phyloP scores from a whole-genome alignment of 2,888 invertebrate species.

The Drosophila maculinotata region DNA sequence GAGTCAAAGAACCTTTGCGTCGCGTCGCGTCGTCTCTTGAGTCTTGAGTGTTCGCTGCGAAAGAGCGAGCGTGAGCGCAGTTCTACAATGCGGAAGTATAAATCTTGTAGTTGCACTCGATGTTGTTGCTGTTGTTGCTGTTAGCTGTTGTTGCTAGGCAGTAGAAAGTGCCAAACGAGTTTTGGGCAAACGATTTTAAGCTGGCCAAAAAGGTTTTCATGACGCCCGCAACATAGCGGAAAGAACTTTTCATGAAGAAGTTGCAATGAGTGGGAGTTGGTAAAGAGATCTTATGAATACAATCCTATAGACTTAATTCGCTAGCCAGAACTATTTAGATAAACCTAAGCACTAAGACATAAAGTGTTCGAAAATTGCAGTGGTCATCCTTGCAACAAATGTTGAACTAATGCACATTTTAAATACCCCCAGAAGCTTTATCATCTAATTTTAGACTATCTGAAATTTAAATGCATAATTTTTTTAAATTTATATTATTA shows the following conservation, averaged over 20 bases:
- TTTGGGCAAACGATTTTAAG: constrained; percentile 40
- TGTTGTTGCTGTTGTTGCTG: constrained; percentile 39
- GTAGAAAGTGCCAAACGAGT: constrained; percentile 65
- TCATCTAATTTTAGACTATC: too few relatives aligned
- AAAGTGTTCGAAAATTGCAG: too few relatives aligned
- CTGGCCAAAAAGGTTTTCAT: constrained; percentile 2
- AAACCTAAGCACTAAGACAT: too few relatives aligned
- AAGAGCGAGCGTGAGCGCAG: constrained; percentile 20
- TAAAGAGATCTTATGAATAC: neutral
- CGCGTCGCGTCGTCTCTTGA: too few relatives aligned
- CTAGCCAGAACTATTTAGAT: too few relatives aligned
- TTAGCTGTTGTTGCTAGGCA: constrained; percentile 40
- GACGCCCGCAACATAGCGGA: constrained; percentile 58
- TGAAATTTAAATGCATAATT: too few relatives aligned
- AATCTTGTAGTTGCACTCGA: constrained; percentile 51
- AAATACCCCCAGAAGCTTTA: too few relatives aligned
- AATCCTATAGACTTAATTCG: too few relatives aligned
- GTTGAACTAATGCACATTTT: too few relatives aligned
- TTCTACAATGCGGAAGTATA: constrained; percentile 72
- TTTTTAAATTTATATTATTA: too few relatives aligned
- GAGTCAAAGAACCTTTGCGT: constrained; percentile 58
- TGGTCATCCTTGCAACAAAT: too few relatives aligned
- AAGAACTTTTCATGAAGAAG: constrained; percentile 18
- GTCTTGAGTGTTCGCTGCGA: constrained; percentile 24
- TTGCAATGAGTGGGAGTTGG: neutral